A percentile compares a stretch with the other conserved stretches of the same genome.
Evolutionary conservation across 2,113 vertebrate genomes (phyloP).

Genomic region (Irena cyanogastra): DNA sequence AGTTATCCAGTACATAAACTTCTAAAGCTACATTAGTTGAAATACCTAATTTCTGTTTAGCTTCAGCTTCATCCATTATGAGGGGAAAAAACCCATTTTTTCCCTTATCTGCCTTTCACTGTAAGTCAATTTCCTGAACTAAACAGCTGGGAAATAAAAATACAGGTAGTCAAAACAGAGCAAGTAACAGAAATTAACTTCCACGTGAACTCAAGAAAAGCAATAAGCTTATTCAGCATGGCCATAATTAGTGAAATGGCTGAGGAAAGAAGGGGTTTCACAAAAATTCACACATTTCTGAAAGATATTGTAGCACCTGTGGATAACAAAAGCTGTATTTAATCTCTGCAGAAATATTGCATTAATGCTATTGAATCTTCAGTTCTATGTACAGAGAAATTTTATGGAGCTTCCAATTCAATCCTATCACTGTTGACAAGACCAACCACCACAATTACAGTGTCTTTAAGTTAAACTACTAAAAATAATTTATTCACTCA

Average conservation of each 20-base stretch:
- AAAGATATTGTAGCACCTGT: background rate
- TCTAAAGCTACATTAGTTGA: background rate
- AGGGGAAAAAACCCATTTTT: fast-evolving
- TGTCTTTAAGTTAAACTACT: background rate
- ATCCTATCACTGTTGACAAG: background rate
- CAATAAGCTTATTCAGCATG: background rate
- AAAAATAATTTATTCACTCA: background rate
- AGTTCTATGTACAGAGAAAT: background rate
- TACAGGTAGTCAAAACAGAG: background rate
- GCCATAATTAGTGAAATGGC: background rate
- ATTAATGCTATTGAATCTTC: background rate
- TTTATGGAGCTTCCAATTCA: background rate
- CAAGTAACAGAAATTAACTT: background rate
- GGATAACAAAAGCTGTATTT: background rate
- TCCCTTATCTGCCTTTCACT: background rate
- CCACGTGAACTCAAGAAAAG: background rate
- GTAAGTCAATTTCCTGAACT: background rate
- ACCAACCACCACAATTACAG: background rate
- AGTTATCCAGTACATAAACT: background rate
- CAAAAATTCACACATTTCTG: background rate
- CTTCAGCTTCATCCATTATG: background rate
- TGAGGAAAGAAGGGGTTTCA: background rate
- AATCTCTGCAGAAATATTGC: background rate
- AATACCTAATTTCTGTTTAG: background rate
- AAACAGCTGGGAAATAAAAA: background rate